phyloP scores from a whole-genome alignment of 2,797 vertebrate genomes.

The Tympanoctomys barrerae region DNA sequence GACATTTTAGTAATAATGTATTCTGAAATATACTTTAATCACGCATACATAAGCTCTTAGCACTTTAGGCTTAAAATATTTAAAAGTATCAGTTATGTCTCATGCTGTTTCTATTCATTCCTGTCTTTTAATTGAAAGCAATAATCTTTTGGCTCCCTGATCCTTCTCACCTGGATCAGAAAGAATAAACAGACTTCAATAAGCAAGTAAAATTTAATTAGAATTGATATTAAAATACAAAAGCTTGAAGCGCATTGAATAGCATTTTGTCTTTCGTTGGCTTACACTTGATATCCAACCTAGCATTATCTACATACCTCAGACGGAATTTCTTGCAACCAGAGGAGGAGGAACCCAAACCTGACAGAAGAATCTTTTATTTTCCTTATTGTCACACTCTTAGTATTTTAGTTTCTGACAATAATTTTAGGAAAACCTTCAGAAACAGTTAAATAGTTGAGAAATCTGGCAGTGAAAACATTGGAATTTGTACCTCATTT shows the following conservation, averaged over 20 bases:
- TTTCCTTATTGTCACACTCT: not conserved
- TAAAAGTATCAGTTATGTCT: not conserved
- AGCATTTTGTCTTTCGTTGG: not conserved
- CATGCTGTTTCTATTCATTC: not conserved
- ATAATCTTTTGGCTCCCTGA: not conserved
- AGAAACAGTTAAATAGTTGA: not conserved
- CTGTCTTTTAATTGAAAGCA: not conserved
- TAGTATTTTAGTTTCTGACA: not conserved
- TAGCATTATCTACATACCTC: not conserved
- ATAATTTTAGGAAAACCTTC: conserved; percentile 1
- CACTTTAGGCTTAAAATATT: not conserved
- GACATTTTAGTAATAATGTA: not conserved
- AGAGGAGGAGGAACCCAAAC: not conserved
- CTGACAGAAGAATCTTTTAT: not conserved
- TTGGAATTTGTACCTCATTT: not conserved
- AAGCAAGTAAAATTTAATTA: not conserved
- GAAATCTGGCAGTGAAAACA: not conserved
- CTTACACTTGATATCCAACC: not conserved
- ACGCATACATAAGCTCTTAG: not conserved
- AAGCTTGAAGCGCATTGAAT: not conserved
- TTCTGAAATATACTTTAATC: not conserved
- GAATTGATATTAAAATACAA: not conserved
- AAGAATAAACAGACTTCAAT: not conserved
- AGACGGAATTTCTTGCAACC: not conserved
- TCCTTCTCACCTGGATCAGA: not conserved